Evolutionary conservation across 2,888 invertebrate genomes (phyloP).

Genomic region (Nemotelus nigrinus): DNA sequence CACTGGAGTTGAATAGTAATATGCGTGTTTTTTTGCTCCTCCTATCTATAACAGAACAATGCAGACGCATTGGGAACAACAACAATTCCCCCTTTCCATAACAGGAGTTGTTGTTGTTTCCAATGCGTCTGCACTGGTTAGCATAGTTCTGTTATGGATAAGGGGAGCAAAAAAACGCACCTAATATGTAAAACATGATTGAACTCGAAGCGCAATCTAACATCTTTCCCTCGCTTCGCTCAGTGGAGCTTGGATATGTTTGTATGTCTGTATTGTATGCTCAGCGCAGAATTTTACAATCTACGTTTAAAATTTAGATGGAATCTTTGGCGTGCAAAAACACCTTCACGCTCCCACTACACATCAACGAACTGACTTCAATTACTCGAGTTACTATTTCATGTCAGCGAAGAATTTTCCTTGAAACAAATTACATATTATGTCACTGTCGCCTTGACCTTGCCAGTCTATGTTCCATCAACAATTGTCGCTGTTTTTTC

Average conservation of each 20-base stretch:
- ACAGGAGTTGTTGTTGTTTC: too few species aligned
- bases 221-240: not conserved
- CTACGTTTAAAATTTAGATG: not conserved
- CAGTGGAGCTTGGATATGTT: slow-evolving; percentile 5
- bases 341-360: too few species aligned
- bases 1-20: too few species aligned
- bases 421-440: not conserved
- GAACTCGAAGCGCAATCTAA: not conserved
- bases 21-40: too few species aligned
- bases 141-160: too few species aligned
- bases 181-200: not conserved
- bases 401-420: not conserved
- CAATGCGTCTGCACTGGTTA: too few species aligned
- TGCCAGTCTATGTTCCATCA: too few species aligned
- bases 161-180: too few species aligned
- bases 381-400: not conserved
- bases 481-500: not conserved
- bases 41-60: too few species aligned
- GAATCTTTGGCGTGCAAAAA: not conserved
- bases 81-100: too few species aligned
- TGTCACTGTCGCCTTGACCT: not conserved
- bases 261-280: not conserved
- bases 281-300: slow-evolving; percentile 1
- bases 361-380: not conserved
- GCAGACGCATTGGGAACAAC: too few species aligned